Evolutionary conservation across 2,888 invertebrate species (phyloP).

Genomic region (Nephrocerus scutellatus): DNA sequence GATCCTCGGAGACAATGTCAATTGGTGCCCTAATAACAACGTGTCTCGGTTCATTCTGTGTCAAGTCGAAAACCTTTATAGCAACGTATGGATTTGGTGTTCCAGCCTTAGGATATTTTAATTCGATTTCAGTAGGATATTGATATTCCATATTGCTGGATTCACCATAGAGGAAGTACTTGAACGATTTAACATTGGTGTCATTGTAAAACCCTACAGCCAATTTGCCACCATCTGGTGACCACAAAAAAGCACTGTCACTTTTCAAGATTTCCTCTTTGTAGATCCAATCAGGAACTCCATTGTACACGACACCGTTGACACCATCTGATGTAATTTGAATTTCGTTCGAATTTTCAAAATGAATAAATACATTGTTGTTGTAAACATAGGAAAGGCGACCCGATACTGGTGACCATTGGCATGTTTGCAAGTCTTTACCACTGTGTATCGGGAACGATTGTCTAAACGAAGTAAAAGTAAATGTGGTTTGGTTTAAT

Average conservation of each 20-base stretch:
- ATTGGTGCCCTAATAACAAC: conserved; percentile 51
- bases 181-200: conserved; percentile 57
- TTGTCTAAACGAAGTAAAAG: too few species aligned
- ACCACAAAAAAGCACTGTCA: conserved; percentile 74
- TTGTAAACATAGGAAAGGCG: conserved; percentile 57
- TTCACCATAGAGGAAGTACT: conserved; percentile 61
- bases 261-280: conserved; percentile 77
- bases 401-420: conserved; percentile 53
- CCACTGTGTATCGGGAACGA: conserved; percentile 53
- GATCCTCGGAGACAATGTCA: conserved; percentile 54
- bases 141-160: conserved; percentile 54
- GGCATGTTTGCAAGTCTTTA: conserved; percentile 55
- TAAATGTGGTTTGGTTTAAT: too few species aligned
- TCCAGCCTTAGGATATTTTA: conserved; percentile 76
- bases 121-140: conserved; percentile 59
- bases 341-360: conserved; percentile 36
- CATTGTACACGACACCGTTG: conserved; percentile 65
- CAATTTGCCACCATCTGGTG: conserved; percentile 59
- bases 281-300: conserved; percentile 88
- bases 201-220: conserved; percentile 71
- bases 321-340: conserved; percentile 57
- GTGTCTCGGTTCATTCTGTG: conserved; percentile 33
- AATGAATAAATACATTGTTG: conserved; percentile 58
- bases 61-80: conserved; percentile 58
- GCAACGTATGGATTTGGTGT: conserved; percentile 65